A percentile compares a stretch with the other conserved stretches of the same genome.
Evolutionary conservation across 2,888 invertebrate genomes (phyloP).

Genomic region (Loripinus fragilis): DNA sequence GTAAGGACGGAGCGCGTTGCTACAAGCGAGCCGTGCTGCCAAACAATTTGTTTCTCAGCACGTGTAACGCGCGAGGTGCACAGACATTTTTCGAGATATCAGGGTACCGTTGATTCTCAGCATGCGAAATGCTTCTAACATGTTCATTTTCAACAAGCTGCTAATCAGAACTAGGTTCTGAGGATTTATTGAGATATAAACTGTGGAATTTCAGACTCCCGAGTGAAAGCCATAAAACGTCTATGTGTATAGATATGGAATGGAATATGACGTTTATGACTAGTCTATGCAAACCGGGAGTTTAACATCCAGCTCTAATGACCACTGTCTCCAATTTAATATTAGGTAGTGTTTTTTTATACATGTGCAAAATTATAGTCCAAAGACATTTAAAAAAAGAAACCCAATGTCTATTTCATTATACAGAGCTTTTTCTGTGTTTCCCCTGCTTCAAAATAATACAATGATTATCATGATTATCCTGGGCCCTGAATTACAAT

Average conservation of each 20-base stretch:
- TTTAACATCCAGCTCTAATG: not conserved
- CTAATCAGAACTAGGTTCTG: constrained; percentile 14
- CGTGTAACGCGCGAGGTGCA: constrained; percentile 21
- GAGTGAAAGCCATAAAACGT: not conserved
- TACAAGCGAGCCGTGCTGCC: constrained; percentile 1
- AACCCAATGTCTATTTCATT: too few relatives aligned
- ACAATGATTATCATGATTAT: too few relatives aligned
- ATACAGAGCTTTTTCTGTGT: too few relatives aligned
- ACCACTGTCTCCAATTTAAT: too few relatives aligned
- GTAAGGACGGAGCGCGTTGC: not conserved
- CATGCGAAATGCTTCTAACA: constrained; percentile 21
- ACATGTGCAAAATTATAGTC: too few relatives aligned
- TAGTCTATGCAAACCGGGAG: not conserved
- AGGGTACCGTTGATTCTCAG: constrained; percentile 4
- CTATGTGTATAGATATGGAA: not conserved
- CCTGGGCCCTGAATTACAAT: too few relatives aligned
- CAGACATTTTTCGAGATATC: not conserved
- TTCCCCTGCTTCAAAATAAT: too few relatives aligned
- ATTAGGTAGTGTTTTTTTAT: too few relatives aligned
- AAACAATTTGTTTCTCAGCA: constrained; percentile 27
- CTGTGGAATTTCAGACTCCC: constrained; percentile 19
- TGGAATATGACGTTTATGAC: constrained; percentile 24
- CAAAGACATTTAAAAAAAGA: too few relatives aligned
- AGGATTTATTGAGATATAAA: constrained; percentile 29
- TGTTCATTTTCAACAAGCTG: constrained; percentile 8